These are phyloP conservation scores for Halictus quadricinctus DNA, from an alignment of 2,888 invertebrate species.

Conservation along the genomic window DNA sequence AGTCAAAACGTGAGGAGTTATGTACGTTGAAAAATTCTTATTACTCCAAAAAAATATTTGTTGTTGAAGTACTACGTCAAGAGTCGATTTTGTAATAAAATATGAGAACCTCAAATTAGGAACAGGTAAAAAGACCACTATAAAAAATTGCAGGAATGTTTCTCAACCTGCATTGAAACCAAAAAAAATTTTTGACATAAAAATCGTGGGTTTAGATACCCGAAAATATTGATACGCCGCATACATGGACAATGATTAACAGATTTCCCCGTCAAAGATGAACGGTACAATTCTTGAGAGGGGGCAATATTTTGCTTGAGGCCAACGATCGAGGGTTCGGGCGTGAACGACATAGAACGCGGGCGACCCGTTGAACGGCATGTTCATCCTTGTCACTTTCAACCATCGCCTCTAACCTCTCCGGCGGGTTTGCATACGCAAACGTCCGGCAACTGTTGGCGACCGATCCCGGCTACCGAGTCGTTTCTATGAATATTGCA, in stretches of 20 bases:
- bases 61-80: too few species aligned
- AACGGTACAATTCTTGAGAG: background rate
- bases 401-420: slow-evolving; percentile 19
- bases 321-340: background rate
- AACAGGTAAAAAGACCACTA: too few species aligned
- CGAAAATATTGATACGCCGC: too few species aligned
- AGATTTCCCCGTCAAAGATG: too few species aligned
- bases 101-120: too few species aligned
- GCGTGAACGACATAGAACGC: background rate
- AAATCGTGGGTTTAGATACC: too few species aligned
- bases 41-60: background rate
- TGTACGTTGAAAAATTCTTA: background rate
- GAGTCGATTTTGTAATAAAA: too few species aligned
- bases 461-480: slow-evolving; percentile 34
- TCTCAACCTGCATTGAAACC: too few species aligned
- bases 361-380: background rate
- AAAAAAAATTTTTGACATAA: too few species aligned
- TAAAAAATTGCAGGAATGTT: too few species aligned
- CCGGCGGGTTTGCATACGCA: slow-evolving; percentile 43
- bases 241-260: too few species aligned
- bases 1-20: background rate
- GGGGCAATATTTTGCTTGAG: background rate
- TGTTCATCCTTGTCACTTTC: slow-evolving; percentile 11
- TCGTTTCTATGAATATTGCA: slow-evolving; percentile 73
- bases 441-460: slow-evolving; percentile 43